Conservation (phyloP, 2,888 invertebrate species). For the Epinotia nisella region DNA sequence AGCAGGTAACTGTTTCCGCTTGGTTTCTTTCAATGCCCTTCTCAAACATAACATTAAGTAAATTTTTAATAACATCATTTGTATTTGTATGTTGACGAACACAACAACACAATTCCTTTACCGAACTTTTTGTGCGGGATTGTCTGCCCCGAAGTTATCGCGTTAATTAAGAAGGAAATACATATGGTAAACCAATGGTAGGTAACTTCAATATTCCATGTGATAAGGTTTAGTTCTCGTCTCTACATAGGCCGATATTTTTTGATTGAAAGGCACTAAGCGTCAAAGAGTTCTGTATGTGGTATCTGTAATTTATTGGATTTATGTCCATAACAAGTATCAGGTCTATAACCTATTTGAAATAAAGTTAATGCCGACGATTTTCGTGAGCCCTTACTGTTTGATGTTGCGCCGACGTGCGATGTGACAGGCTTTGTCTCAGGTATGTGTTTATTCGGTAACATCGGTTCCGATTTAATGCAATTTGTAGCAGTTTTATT, state of each 20-base stretch:
- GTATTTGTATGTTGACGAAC: slow-evolving; percentile 63
- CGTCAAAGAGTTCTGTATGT: slow-evolving; percentile 64
- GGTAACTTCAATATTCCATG: slow-evolving; percentile 78
- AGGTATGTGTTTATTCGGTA: too few species aligned
- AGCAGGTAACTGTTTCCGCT: too few species aligned
- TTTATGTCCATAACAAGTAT: slow-evolving; percentile 66
- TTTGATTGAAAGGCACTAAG: slow-evolving; percentile 61
- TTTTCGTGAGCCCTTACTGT: too few species aligned
- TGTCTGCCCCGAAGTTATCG: slow-evolving; percentile 64
- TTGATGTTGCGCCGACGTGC: too few species aligned
- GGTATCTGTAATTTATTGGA: slow-evolving; percentile 74
- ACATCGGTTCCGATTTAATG: too few species aligned
- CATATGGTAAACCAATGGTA: slow-evolving; percentile 77
- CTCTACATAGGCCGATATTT: slow-evolving; percentile 67
- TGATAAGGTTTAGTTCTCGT: slow-evolving; percentile 79
- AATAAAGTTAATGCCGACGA: slow-evolving; percentile 77
- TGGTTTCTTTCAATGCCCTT: too few species aligned
- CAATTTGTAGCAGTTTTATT: too few species aligned
- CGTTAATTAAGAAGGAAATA: slow-evolving; percentile 64
- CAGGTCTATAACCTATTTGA: slow-evolving; percentile 69
- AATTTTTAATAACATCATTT: slow-evolving; percentile 71
- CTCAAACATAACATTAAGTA: slow-evolving; percentile 81
- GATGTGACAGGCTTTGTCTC: too few species aligned
- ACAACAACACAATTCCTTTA: slow-evolving; percentile 55
- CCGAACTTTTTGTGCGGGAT: slow-evolving; percentile 50